Conservation (phyloP, 2,888 invertebrate species). For the Allophyes oxyacanthae region DNA sequence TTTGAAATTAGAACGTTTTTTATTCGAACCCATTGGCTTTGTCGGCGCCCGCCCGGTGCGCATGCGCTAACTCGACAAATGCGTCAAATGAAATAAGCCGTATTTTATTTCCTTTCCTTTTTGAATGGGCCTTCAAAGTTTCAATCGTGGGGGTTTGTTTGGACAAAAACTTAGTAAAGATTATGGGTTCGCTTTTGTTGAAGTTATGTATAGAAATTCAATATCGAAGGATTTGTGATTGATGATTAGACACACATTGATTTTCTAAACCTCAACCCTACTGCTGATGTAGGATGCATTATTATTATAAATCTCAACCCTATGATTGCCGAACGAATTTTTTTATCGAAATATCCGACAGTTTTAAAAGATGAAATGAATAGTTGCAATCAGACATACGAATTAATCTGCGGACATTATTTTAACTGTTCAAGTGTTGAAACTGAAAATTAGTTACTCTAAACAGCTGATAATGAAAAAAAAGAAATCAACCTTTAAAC, state of each 20-base stretch:
- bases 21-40: conserved; percentile 78
- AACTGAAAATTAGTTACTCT: neutral
- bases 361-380: neutral
- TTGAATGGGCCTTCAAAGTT: conserved; percentile 77
- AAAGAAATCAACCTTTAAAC: too few relatives aligned
- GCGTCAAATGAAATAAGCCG: conserved; percentile 87
- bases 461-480: too few relatives aligned
- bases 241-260: conserved; percentile 56
- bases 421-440: neutral
- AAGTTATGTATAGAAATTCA: conserved; percentile 54
- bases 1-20: conserved; percentile 89
- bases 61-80: conserved; percentile 88
- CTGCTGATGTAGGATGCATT: conserved; percentile 13
- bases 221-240: conserved; percentile 55
- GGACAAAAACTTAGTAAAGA: conserved; percentile 70
- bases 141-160: conserved; percentile 69
- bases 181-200: conserved; percentile 60
- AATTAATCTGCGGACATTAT: neutral
- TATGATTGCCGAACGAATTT: neutral
- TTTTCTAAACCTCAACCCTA: conserved; percentile 40
- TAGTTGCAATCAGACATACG: too few relatives aligned
- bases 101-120: conserved; percentile 84
- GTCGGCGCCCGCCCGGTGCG: conserved; percentile 87
- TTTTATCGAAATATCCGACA: neutral
- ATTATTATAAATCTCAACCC: conserved; percentile 13